Conservation (phyloP, 2,888 invertebrate genomes). For the Lasiommata megera region DNA sequence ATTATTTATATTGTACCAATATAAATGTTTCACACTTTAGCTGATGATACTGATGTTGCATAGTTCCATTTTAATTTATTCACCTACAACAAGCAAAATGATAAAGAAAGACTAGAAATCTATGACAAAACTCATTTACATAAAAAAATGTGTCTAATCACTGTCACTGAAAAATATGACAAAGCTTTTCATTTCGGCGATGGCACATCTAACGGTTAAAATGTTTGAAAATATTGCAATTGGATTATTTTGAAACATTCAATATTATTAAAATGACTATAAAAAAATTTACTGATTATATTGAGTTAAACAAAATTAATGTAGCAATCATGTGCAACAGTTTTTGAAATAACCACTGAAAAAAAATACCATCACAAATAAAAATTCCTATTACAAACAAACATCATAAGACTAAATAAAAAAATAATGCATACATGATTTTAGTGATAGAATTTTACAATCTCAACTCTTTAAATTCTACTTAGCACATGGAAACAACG, state of each 20-base stretch:
- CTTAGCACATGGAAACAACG: not conserved
- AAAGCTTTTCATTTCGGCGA: too few species aligned
- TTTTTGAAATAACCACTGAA: not conserved
- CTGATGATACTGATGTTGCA: not conserved
- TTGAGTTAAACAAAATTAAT: too few species aligned
- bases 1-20: too few species aligned
- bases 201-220: too few species aligned
- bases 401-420: not conserved
- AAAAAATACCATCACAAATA: not conserved
- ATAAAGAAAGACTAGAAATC: constrained; percentile 32
- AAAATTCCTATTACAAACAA: not conserved
- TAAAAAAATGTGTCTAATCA: too few species aligned
- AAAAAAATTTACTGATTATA: too few species aligned
- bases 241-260: too few species aligned
- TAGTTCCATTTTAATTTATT: not conserved
- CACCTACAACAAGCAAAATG: not conserved
- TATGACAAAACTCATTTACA: constrained; percentile 33
- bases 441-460: not conserved
- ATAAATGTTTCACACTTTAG: too few species aligned
- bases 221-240: too few species aligned
- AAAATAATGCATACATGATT: not conserved
- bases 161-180: not conserved
- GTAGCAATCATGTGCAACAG: too few species aligned
- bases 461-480: not conserved
- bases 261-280: too few species aligned